These are phyloP conservation scores for Mylabris sibirica DNA, from an alignment of 2,888 invertebrate species.

Conservation along the genomic window DNA sequence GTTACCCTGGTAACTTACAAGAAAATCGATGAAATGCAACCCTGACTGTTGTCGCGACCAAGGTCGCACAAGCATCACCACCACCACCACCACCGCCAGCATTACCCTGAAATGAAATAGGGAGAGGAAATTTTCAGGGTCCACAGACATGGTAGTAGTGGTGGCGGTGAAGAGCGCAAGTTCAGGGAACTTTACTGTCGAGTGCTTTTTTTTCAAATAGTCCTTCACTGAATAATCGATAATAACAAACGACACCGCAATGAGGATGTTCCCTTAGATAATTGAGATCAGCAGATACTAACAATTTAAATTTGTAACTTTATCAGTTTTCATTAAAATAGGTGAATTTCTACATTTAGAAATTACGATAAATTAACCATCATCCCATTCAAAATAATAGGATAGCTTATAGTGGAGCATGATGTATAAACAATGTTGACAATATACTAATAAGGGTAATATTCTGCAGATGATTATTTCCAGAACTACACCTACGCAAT, in stretches of 20 bases:
- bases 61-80: slow-evolving; percentile 2
- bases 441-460: neutral
- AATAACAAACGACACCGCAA: neutral
- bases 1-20: neutral
- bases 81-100: neutral
- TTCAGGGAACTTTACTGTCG: slow-evolving; percentile 32
- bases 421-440: neutral
- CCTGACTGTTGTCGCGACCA: neutral
- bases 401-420: too few relatives aligned
- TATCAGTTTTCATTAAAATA: too few relatives aligned
- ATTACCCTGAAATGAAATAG: neutral
- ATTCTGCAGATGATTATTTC: slow-evolving; percentile 3
- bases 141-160: neutral
- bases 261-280: neutral
- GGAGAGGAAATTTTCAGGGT: neutral
- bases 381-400: too few relatives aligned
- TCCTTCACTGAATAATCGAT: slow-evolving; percentile 17
- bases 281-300: neutral
- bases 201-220: slow-evolving; percentile 16
- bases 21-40: slow-evolving; percentile 6
- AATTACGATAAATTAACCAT: too few relatives aligned
- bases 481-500: neutral
- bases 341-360: too few relatives aligned
- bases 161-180: slow-evolving; percentile 23
- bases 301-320: too few relatives aligned